Evolutionary conservation across 2,113 vertebrate species (phyloP).

Genomic region (Gobius niger): DNA sequence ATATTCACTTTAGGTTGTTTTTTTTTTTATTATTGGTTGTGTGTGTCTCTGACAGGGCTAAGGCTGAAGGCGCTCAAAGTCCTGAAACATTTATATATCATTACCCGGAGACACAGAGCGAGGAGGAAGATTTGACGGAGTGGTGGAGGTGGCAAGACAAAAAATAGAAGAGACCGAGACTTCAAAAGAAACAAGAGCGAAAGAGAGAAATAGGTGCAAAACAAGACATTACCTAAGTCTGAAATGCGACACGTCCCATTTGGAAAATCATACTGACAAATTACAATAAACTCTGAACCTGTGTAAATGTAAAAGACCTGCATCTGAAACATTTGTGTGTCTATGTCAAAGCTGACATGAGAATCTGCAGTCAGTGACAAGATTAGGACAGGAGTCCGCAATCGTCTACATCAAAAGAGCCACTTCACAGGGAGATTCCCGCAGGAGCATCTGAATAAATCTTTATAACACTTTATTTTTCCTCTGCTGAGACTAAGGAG

Average conservation of each 20-base stretch:
- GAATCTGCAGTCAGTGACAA: not conserved
- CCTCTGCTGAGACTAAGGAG: no score
- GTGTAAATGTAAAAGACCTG: not conserved
- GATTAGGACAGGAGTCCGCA: no score
- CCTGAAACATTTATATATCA: constrained; percentile 70
- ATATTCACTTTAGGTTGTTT: constrained; percentile 4
- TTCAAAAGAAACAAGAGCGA: constrained; percentile 2
- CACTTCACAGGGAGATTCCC: no score
- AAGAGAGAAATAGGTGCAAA: constrained; percentile 1
- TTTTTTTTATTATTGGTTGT: constrained; percentile 8
- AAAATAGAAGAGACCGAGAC: not conserved
- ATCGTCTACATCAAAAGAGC: no score
- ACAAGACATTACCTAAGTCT: not conserved
- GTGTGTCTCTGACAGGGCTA: constrained; percentile 46
- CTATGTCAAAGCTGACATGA: not conserved
- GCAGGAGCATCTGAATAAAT: no score
- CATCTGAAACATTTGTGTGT: not conserved
- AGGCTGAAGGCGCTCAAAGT: constrained; percentile 50
- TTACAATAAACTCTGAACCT: not conserved
- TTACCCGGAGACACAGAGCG: constrained; percentile 51
- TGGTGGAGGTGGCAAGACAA: not conserved
- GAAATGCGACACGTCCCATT: not conserved
- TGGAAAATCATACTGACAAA: not conserved
- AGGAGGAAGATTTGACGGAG: constrained; percentile 1
- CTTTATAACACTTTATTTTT: no score